These are phyloP conservation scores for Eulemur coronatus DNA, from an alignment of 2,797 vertebrate genomes.

Conservation along the genomic window DNA sequence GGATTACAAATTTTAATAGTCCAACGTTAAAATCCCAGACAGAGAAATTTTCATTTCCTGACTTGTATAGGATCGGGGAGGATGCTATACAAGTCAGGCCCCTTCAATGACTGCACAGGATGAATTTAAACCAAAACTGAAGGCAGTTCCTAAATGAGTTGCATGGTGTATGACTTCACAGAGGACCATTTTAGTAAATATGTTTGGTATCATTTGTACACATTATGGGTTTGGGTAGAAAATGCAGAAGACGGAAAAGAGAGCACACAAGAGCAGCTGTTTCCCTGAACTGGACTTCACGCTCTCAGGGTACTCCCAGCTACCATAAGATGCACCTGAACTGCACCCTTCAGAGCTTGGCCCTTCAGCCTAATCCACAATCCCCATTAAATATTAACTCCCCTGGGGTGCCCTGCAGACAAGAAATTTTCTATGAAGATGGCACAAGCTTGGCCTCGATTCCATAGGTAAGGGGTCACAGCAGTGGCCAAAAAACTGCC, in stretches of 20 bases:
- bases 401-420: neutral
- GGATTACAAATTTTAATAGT: neutral
- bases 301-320: neutral
- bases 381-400: neutral
- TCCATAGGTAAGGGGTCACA: neutral
- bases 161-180: neutral
- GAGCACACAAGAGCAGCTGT: neutral
- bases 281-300: neutral
- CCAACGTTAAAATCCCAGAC: neutral
- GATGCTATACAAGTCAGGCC: neutral
- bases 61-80: neutral
- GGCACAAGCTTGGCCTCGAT: neutral
- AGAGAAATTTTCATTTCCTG: constrained; percentile 11
- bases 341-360: too few species aligned
- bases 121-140: neutral
- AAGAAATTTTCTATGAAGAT: neutral
- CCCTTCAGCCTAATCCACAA: neutral
- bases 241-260: neutral
- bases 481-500: neutral
- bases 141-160: neutral
- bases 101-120: neutral
- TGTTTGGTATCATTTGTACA: neutral
- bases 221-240: neutral
- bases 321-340: neutral
- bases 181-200: neutral